A percentile compares a stretch with the other conserved stretches of the same genome.
These are phyloP conservation scores for Illadopsis cleaveri DNA, from an alignment of 2,113 vertebrate species.

Conservation along the genomic window DNA sequence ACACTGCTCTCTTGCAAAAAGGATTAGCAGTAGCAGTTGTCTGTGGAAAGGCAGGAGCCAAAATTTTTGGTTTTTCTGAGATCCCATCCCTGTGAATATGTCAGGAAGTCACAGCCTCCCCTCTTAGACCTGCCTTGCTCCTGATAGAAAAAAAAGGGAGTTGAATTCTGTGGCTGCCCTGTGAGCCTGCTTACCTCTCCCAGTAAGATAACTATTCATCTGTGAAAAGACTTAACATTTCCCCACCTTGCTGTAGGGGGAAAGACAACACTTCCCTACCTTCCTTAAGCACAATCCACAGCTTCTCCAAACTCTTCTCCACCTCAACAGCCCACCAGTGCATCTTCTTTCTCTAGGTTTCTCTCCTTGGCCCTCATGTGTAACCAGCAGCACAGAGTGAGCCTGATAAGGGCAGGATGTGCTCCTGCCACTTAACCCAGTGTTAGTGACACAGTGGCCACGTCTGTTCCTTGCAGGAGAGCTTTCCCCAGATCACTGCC, in stretches of 20 bases:
- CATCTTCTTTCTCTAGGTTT: background rate
- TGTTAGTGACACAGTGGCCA: rapidly evolving
- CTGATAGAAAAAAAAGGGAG: background rate
- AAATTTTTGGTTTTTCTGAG: background rate
- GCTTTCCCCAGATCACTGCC: background rate
- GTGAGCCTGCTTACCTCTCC: background rate
- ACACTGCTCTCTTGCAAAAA: background rate
- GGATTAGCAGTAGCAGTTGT: background rate
- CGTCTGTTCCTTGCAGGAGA: background rate
- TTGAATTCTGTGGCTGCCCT: background rate
- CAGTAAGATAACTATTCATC: background rate
- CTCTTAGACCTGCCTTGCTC: background rate
- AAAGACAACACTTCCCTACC: background rate
- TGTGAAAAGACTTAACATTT: background rate
- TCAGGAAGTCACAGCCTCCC: background rate
- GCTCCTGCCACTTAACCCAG: background rate
- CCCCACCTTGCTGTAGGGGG: background rate
- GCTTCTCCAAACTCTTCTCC: background rate
- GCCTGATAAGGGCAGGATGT: background rate
- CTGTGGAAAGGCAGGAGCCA: background rate
- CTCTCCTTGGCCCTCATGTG: background rate
- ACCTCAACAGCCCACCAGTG: background rate
- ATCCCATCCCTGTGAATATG: background rate
- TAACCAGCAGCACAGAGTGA: background rate
- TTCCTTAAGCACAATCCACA: background rate